Percentiles rank a stretch among this genome's conserved stretches.
These are phyloP conservation scores for Hirundichthys speculiger DNA, from an alignment of 2,113 vertebrate genomes.

Conservation along the genomic window DNA sequence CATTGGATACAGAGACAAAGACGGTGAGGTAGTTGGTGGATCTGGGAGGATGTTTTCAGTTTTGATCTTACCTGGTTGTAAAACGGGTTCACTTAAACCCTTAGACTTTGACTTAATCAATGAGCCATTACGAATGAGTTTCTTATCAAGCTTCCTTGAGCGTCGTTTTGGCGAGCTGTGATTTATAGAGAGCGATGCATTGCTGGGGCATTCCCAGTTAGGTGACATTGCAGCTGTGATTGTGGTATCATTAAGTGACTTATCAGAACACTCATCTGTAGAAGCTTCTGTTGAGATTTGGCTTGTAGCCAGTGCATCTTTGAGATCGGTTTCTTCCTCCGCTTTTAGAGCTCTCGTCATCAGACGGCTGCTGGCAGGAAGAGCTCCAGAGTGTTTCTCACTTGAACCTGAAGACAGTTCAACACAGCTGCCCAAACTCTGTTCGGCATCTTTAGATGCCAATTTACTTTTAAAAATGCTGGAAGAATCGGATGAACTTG, in stretches of 20 bases:
- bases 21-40: conserved; percentile 51
- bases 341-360: conserved; percentile 75
- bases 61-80: conserved; percentile 55
- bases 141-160: conserved; percentile 67
- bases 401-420: conserved; percentile 22
- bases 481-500: conserved; percentile 8
- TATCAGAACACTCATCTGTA: conserved; percentile 7
- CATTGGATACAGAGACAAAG: conserved; percentile 72
- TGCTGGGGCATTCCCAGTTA: conserved; percentile 22
- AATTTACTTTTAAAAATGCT: conserved; percentile 21
- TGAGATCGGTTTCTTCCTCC: conserved; percentile 61
- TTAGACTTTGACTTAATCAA: conserved; percentile 34
- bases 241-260: conserved; percentile 16
- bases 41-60: conserved; percentile 60
- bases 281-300: conserved; percentile 27
- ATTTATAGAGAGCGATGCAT: conserved; percentile 11
- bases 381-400: conserved; percentile 61
- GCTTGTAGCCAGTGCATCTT: conserved; percentile 50
- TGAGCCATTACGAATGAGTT: conserved; percentile 62
- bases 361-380: conserved; percentile 75
- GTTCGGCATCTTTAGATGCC: conserved; percentile 27
- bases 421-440: conserved; percentile 30
- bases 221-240: conserved; percentile 44
- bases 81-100: background rate
- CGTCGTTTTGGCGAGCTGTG: conserved; percentile 63